Evolutionary conservation across 2,113 vertebrate species (phyloP).

Genomic region (Herpetotheres cachinnans): DNA sequence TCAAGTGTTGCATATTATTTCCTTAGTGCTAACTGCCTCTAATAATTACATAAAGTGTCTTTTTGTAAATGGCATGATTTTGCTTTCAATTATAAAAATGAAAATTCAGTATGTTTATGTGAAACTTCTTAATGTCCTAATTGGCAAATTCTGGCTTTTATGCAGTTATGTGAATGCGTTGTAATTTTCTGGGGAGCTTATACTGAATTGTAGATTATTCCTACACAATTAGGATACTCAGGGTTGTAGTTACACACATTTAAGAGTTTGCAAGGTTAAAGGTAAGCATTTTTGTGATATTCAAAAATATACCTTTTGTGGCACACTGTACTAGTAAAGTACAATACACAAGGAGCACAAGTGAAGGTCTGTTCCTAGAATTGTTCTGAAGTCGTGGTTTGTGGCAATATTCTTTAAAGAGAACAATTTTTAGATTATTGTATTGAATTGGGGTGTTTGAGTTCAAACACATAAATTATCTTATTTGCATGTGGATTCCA

Average conservation of each 20-base stretch:
- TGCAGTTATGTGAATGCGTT: not conserved
- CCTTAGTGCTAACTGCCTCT: not conserved
- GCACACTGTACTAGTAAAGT: not conserved
- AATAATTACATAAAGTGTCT: not conserved
- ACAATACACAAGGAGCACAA: not conserved
- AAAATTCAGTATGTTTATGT: not conserved
- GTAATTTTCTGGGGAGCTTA: not conserved
- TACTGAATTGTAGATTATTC: not conserved
- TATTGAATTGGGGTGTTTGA: not conserved
- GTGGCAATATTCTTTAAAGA: not conserved
- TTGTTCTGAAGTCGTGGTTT: not conserved
- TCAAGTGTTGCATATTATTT: conserved; percentile 38
- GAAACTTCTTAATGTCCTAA: not conserved
- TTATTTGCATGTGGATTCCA: not conserved
- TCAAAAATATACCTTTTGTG: not conserved
- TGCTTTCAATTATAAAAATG: not conserved
- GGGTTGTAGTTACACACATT: not conserved
- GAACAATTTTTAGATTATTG: not conserved
- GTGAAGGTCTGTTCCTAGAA: not conserved
- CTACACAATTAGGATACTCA: not conserved
- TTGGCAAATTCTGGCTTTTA: not conserved
- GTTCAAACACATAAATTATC: not conserved
- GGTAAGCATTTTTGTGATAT: not conserved
- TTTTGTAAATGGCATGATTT: not conserved
- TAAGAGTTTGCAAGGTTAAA: not conserved